Evolutionary conservation across 2,888 invertebrate genomes (phyloP).

Genomic region (Drosophila anceps): DNA sequence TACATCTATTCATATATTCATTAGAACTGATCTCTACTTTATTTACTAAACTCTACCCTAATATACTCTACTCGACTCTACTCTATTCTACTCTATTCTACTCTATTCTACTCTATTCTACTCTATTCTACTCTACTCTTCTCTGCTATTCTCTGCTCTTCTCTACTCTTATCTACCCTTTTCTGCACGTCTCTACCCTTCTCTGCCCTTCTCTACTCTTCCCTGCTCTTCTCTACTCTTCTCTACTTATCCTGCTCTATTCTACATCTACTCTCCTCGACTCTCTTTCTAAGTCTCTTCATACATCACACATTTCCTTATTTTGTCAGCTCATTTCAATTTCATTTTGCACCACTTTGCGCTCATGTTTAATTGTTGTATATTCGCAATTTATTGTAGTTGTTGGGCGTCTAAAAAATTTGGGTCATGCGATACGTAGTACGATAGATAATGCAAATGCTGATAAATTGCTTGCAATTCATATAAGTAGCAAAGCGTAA

Average conservation of each 20-base stretch:
- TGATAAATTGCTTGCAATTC: constrained; percentile 80
- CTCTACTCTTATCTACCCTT: not conserved
- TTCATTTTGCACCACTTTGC: constrained; percentile 2
- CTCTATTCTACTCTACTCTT: not conserved
- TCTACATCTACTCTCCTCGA: not conserved
- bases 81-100: not conserved
- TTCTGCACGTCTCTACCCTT: not conserved
- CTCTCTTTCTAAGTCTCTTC: not conserved
- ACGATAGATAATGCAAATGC: constrained; percentile 62
- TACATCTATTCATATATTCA: too few species aligned
- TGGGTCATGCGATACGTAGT: constrained; percentile 32
- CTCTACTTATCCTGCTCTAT: not conserved
- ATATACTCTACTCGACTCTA: not conserved
- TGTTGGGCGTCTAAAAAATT: constrained; percentile 13
- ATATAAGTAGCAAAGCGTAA: constrained; percentile 66
- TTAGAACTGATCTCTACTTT: too few species aligned
- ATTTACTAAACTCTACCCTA: too few species aligned
- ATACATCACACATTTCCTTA: too few species aligned
- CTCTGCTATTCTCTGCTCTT: not conserved
- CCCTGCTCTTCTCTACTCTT: not conserved
- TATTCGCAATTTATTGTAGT: constrained; percentile 8
- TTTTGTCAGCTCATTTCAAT: not conserved
- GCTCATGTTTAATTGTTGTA: constrained; percentile 14
- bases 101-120: not conserved
- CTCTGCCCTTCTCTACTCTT: not conserved